These are phyloP conservation scores for Oreochromis grahami DNA, from an alignment of 2,797 vertebrate species.

Conservation along the genomic window DNA sequence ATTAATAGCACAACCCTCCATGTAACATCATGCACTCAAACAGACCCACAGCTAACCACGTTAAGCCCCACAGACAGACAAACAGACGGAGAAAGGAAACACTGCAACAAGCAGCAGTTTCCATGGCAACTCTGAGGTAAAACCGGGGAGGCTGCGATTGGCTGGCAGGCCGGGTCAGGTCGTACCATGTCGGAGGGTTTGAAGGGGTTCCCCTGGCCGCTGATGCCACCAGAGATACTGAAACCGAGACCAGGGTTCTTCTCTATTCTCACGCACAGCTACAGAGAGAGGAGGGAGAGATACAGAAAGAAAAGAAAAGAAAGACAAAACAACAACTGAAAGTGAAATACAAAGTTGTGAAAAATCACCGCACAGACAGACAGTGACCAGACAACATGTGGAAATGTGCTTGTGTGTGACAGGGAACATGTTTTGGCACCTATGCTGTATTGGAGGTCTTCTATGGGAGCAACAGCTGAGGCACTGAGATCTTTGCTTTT, in stretches of 20 bases:
- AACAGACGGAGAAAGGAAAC: constrained; percentile 39
- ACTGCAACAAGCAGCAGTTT: constrained; percentile 67
- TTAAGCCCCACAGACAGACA: constrained; percentile 37
- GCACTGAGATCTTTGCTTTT: background rate
- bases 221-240: constrained; percentile 99
- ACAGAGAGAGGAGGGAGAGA: background rate
- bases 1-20: background rate
- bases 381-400: constrained; percentile 9
- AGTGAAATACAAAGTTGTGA: constrained; percentile 42
- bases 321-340: constrained; percentile 35
- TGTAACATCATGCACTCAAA: background rate
- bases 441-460: constrained; percentile 20
- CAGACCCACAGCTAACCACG: constrained; percentile 55
- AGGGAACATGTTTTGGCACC: constrained; percentile 15
- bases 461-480: background rate
- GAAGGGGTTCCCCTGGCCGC: constrained; percentile 99
- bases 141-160: constrained; percentile 49
- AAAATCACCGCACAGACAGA: background rate
- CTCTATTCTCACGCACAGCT: constrained; percentile 99
- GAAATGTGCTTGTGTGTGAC: background rate
- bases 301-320: background rate
- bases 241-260: constrained; percentile 99
- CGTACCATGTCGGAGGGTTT: constrained; percentile 99
- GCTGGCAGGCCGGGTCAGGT: constrained; percentile 58
- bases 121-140: constrained; percentile 73